Percentiles rank a stretch among this genome's conserved stretches.
phyloP scores from a whole-genome alignment of 2,797 vertebrate genomes.

The Iguana delicatissima region DNA sequence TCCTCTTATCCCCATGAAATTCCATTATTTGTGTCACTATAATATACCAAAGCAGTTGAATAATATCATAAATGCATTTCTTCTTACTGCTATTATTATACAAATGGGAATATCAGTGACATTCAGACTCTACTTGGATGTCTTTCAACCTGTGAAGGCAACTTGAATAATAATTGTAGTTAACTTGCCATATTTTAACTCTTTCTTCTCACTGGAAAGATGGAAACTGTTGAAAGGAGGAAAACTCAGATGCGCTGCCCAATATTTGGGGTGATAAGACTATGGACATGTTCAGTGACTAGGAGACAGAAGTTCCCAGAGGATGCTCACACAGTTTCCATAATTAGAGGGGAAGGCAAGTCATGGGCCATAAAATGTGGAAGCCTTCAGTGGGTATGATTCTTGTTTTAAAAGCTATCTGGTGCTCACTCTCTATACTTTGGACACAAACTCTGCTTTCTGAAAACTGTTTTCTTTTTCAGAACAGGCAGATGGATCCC shows the following conservation, averaged over 20 bases:
- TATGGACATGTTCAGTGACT: slow-evolving; percentile 33
- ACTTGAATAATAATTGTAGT: neutral
- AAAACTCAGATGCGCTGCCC: neutral
- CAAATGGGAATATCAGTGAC: slow-evolving; percentile 18
- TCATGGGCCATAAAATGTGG: slow-evolving; percentile 36
- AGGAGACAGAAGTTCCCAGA: slow-evolving; percentile 56
- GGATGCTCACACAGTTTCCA: neutral
- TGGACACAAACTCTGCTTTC: too few relatives aligned
- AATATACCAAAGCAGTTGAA: slow-evolving; percentile 15
- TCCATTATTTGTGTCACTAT: slow-evolving; percentile 25
- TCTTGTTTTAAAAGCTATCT: too few relatives aligned
- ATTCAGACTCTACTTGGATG: slow-evolving; percentile 7
- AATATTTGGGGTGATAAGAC: slow-evolving; percentile 18
- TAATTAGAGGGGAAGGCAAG: slow-evolving; percentile 38
- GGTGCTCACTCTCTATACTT: too few relatives aligned
- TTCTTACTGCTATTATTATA: slow-evolving; percentile 8
- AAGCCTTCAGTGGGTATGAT: too few relatives aligned
- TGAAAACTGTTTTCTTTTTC: too few relatives aligned
- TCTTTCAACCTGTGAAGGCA: slow-evolving; percentile 28
- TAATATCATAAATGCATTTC: neutral
- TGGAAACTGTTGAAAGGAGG: neutral
- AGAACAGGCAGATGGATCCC: too few relatives aligned
- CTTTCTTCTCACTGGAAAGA: slow-evolving; percentile 24
- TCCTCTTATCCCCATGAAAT: neutral
- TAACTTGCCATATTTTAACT: slow-evolving; percentile 26